These are phyloP conservation scores for Scomber colias DNA, from an alignment of 2,113 vertebrate genomes.

Conservation along the genomic window DNA sequence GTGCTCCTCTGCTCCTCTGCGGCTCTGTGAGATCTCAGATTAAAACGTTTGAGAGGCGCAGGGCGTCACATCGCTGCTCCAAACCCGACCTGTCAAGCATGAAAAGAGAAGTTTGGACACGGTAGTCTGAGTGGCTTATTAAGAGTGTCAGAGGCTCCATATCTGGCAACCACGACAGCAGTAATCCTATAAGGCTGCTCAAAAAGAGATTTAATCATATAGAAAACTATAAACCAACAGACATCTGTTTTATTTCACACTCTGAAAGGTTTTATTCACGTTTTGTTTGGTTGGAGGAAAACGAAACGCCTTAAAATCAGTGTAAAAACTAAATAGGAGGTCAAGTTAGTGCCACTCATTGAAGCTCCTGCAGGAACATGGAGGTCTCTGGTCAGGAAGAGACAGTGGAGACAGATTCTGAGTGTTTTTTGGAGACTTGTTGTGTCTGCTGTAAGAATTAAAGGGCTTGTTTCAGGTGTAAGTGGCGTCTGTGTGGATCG, in stretches of 20 bases:
- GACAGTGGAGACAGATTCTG: too few relatives aligned
- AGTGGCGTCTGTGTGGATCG: not conserved
- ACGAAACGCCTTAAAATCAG: too few relatives aligned
- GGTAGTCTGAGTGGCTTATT: constrained; percentile 58
- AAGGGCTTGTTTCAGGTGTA: not conserved
- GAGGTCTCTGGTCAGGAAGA: too few relatives aligned
- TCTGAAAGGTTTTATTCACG: not conserved
- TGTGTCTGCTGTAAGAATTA: too few relatives aligned
- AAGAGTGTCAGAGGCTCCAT: constrained; percentile 45
- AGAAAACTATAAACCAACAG: not conserved
- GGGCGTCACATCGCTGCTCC: constrained; percentile 54
- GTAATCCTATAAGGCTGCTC: not conserved
- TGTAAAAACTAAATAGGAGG: too few relatives aligned
- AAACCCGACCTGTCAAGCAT: constrained; percentile 67
- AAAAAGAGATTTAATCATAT: not conserved
- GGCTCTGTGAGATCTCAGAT: constrained; percentile 35
- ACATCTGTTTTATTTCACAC: not conserved
- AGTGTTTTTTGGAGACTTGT: too few relatives aligned
- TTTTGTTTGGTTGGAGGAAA: not conserved
- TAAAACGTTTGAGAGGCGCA: constrained; percentile 63
- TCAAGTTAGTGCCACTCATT: too few relatives aligned
- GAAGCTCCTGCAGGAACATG: too few relatives aligned
- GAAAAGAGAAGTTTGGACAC: constrained; percentile 67
- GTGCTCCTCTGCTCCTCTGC: not conserved
- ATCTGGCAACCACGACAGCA: constrained; percentile 42